Evolutionary conservation across 92 coral and sea anemone genomes (phyloP), one percentile per base, ranked within the genome.

Genomic region (Isaurus tuberculatus): DNA sequence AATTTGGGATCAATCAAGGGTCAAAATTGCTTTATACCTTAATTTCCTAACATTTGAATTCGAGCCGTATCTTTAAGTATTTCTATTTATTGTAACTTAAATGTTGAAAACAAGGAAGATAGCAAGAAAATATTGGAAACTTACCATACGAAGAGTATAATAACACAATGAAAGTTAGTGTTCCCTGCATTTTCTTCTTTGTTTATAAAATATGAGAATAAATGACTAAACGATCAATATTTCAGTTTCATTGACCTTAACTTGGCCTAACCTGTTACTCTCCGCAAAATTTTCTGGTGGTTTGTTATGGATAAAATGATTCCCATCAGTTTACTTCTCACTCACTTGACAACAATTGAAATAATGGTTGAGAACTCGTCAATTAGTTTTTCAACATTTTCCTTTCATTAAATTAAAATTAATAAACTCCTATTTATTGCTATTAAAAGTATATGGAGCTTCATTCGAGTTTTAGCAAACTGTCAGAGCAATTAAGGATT

Each of bases 211-310:
- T 20, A 16, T 40, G 51, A 57, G 13, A 60, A n/a, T 55, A 63
- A 28, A 77, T 30, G 58, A 16, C 70, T 57, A 77, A 58, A 42
- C 53, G 34, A 77, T 77, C 67, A 77, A 77, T 77, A 77, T 77
- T 77, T 77, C 64, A 77, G 40, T 20, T 32, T 29, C 49, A 77
- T 58, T 60, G 53, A 77, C 82, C 82, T 77, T 40, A 20, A 23
- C 68, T 58, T 77, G 70, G 36, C 82, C 82, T 26, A 60, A 77
- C 82, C 82, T 58, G 82, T 61, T 36, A 4, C 8, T 58, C 6
- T 61, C 20, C 25, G 51, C 5, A 8, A 6, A 46, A n/a, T 30
- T 60, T 77, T 58, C 82, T 77, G 82, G 82, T 77, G 82, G 82
- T 77, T 77, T 65, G 82, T 58, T 22, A 77, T 42, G 51, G 82